Conservation (phyloP, 2,113 vertebrate species). For the Coracopsis vasa region DNA sequence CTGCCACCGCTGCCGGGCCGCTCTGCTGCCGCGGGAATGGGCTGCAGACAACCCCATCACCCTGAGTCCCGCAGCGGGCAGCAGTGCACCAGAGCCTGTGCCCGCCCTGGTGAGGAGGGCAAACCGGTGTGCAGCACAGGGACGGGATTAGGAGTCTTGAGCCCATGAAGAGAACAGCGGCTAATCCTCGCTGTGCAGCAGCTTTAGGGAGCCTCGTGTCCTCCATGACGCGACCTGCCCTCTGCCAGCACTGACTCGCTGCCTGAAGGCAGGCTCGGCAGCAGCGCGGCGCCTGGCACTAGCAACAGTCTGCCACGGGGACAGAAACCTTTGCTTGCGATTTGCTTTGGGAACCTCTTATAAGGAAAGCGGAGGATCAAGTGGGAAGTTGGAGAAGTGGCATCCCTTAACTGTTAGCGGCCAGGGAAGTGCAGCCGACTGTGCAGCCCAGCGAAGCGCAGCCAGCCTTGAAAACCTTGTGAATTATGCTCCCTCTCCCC, state of each 20-base stretch:
- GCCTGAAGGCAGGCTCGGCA: not conserved
- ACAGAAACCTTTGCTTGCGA: not conserved
- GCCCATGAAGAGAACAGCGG: not conserved
- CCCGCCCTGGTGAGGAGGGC: not conserved
- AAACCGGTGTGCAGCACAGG: not conserved
- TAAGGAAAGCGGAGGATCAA: not conserved
- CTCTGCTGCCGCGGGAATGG: not conserved
- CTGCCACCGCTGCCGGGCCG: accelerated
- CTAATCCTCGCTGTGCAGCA: not conserved
- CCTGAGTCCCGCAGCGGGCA: not conserved
- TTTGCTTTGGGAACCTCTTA: not conserved
- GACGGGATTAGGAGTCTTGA: not conserved
- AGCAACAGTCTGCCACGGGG: not conserved
- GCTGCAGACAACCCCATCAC: not conserved
- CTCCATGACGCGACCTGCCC: accelerated
- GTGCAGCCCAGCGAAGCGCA: not conserved
- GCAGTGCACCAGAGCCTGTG: accelerated
- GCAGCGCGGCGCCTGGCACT: not conserved
- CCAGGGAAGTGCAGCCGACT: not conserved
- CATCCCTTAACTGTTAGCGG: not conserved
- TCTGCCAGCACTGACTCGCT: not conserved
- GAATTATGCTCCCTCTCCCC: not conserved
- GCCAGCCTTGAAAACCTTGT: not conserved
- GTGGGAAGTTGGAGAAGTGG: not conserved
- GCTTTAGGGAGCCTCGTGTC: not conserved